These are phyloP conservation scores for Coryphaenoides rupestris DNA, from an alignment of 2,113 vertebrate genomes.

Conservation along the genomic window DNA sequence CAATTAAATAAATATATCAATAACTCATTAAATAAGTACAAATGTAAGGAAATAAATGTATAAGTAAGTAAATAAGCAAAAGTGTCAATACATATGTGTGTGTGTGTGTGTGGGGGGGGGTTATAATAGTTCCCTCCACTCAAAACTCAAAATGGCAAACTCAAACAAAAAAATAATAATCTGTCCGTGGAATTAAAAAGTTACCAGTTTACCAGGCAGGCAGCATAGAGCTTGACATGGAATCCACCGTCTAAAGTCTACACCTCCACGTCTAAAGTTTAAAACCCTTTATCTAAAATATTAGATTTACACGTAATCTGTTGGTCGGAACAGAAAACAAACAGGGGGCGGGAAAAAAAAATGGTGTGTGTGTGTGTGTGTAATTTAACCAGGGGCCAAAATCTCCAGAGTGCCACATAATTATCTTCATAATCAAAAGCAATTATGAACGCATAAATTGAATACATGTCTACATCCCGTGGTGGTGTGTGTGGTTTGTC, in stretches of 20 bases:
- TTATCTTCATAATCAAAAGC: slow-evolving; percentile 73
- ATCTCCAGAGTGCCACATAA: slow-evolving; percentile 57
- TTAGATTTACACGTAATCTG: slow-evolving; percentile 23
- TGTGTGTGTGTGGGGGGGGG: no score
- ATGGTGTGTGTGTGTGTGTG: slow-evolving; percentile 23
- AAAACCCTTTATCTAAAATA: slow-evolving; percentile 16
- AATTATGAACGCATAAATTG: slow-evolving; percentile 68
- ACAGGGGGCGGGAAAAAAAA: slow-evolving; percentile 15
- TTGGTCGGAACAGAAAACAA: slow-evolving; percentile 8
- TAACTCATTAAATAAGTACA: no score
- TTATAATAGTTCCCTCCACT: no score
- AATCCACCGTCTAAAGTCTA: background rate
- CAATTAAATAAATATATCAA: no score
- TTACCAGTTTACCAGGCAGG: no score
- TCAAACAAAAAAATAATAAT: no score
- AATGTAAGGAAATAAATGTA: no score
- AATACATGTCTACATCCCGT: slow-evolving; percentile 63
- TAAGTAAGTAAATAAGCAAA: no score
- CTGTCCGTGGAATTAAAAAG: no score
- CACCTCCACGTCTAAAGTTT: background rate
- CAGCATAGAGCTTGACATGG: background rate
- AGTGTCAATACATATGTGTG: no score
- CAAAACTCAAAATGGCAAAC: no score
- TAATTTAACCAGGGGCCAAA: slow-evolving; percentile 36
- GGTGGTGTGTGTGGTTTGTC: slow-evolving; percentile 48